Evolutionary conservation across 2,888 invertebrate genomes (phyloP).

Genomic region (Abrostola triplasia): DNA sequence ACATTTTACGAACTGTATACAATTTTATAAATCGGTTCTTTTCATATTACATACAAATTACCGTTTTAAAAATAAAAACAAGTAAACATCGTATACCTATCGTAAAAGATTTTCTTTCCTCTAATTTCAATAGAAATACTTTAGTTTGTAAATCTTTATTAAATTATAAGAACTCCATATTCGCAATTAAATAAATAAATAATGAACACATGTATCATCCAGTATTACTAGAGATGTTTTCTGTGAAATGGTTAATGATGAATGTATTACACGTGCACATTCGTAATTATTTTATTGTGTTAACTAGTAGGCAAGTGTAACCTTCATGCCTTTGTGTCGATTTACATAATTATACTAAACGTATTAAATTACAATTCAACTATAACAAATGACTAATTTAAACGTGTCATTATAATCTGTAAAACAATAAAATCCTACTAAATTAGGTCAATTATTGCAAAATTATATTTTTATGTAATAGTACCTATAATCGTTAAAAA

Average conservation of each 20-base stretch:
- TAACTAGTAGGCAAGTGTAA: neutral
- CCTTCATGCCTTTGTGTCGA: neutral
- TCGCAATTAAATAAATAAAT: neutral
- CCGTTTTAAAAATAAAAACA: too few relatives aligned
- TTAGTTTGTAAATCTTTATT: too few relatives aligned
- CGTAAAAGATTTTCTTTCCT: too few relatives aligned
- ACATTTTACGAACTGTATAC: too few relatives aligned
- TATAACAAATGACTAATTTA: neutral
- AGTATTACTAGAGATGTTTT: neutral
- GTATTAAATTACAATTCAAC: neutral
- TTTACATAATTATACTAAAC: neutral
- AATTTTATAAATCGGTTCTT: too few relatives aligned
- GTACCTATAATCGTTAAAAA: conserved; percentile 2
- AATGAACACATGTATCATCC: neutral
- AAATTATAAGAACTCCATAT: too few relatives aligned
- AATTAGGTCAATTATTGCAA: conserved; percentile 22
- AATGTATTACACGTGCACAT: neutral
- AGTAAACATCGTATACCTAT: too few relatives aligned
- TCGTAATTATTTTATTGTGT: neutral
- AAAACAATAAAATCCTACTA: neutral
- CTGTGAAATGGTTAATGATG: neutral
- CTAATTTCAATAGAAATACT: too few relatives aligned
- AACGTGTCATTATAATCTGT: neutral
- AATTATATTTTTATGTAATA: conserved; percentile 23
- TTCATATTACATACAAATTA: too few relatives aligned